phyloP scores from a whole-genome alignment of 1,140 invertebrate genomes.

The Brachystomella parvula region DNA sequence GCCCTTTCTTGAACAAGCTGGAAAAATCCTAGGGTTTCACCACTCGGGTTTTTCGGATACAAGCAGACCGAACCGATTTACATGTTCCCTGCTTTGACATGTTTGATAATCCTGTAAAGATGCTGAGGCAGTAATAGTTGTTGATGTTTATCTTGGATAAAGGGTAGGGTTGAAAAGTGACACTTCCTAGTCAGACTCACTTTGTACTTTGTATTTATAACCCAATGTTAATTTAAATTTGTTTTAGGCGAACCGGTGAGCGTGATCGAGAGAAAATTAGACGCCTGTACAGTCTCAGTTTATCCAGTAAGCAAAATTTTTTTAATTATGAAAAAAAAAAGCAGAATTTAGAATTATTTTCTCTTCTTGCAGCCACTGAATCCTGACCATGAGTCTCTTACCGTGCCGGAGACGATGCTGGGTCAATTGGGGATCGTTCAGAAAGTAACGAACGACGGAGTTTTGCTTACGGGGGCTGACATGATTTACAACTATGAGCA shows the following conservation, averaged over 20 bases:
- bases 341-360: too few species aligned
- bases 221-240: constrained; percentile 13
- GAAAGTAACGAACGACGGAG: constrained; percentile 71
- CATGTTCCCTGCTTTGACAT: too few species aligned
- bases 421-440: constrained; percentile 63
- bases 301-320: too few species aligned
- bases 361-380: too few species aligned
- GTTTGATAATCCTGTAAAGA: too few species aligned
- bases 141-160: constrained; percentile 12
- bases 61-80: too few species aligned
- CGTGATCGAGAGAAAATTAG: constrained; percentile 53
- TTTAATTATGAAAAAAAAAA: too few species aligned
- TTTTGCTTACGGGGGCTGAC: constrained; percentile 73
- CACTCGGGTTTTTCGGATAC: too few species aligned
- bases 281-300: constrained; percentile 82
- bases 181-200: constrained; percentile 13
- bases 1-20: too few species aligned
- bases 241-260: constrained; percentile 40
- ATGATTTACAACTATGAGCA: constrained; percentile 76
- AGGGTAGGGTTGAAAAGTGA: constrained; percentile 10
- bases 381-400: constrained; percentile 82
- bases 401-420: constrained; percentile 65
- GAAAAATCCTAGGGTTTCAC: too few species aligned
- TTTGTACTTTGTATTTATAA: constrained; percentile 5
- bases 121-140: constrained; percentile 14